Percentiles rank a stretch among this genome's conserved stretches.
Conservation (phyloP, 2,113 vertebrate genomes). For the Notarius lentiginosus region DNA sequence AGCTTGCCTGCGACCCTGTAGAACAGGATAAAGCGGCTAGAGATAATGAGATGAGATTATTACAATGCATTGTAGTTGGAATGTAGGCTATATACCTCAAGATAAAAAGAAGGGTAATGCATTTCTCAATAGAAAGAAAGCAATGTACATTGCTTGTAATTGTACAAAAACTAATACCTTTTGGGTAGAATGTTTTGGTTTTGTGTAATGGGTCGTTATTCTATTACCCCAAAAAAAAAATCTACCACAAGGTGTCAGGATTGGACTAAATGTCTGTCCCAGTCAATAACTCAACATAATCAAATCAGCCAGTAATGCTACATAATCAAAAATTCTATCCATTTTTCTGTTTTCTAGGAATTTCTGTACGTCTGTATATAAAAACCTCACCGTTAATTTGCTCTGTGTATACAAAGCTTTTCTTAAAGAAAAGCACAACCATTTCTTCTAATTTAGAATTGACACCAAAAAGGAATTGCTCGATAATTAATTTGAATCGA, state of each 20-base stretch:
- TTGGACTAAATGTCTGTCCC: constrained; percentile 6
- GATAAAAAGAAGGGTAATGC: neutral
- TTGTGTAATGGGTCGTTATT: neutral
- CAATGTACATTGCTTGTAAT: neutral
- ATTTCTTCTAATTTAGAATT: neutral
- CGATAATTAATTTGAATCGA: neutral
- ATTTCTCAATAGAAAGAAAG: neutral
- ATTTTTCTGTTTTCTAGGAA: no score
- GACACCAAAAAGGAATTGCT: neutral
- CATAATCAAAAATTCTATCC: neutral
- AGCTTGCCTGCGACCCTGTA: no score
- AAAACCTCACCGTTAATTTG: neutral
- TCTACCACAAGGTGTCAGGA: constrained; percentile 33
- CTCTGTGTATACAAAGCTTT: neutral
- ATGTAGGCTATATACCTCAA: neutral
- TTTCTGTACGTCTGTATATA: neutral
- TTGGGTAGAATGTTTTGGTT: neutral
- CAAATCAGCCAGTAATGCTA: neutral
- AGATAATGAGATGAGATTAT: no score
- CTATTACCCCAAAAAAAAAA: neutral
- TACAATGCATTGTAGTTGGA: neutral
- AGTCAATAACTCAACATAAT: neutral
- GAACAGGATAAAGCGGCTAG: no score
- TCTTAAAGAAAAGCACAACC: neutral
- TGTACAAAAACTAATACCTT: no score